Conservation (phyloP, 2,888 invertebrate genomes). For the Allolobophora icterica region DNA sequence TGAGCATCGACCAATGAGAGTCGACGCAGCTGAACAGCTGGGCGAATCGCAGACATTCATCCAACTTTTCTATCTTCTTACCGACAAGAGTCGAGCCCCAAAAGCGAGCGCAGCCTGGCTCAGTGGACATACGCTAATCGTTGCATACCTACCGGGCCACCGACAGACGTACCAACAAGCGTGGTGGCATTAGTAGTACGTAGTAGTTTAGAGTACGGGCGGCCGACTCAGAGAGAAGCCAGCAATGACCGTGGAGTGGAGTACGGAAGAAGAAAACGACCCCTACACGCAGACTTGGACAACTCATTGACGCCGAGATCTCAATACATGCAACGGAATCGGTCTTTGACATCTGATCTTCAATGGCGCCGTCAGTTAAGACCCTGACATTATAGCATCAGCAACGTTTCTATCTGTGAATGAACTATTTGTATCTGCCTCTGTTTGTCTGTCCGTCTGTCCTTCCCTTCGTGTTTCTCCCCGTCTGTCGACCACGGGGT, state of each 20-base stretch:
- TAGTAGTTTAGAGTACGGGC: neutral
- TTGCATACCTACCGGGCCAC: neutral
- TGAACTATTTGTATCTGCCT: neutral
- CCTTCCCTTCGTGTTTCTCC: neutral
- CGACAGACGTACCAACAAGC: neutral
- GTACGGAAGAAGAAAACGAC: slow-evolving; percentile 3
- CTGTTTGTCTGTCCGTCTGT: too few relatives aligned
- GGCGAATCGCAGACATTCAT: slow-evolving; percentile 12
- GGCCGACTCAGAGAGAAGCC: neutral
- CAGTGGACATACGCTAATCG: neutral
- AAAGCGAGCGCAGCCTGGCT: neutral
- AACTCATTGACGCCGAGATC: neutral
- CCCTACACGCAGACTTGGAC: neutral
- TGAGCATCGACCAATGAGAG: neutral
- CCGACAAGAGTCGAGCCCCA: neutral
- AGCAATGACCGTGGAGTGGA: neutral
- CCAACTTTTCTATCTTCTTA: neutral
- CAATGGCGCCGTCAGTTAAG: neutral
- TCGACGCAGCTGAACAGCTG: slow-evolving; percentile 9
- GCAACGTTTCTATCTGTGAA: neutral
- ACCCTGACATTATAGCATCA: neutral
- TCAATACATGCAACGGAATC: neutral
- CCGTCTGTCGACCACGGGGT: neutral
- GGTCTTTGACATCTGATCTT: neutral
- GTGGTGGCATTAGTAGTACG: slow-evolving; percentile 4